Evolutionary conservation across 23 tunicate genomes (phyloP), one percentile per base, ranked within the genome.

Genomic region (Corella eumyota): DNA sequence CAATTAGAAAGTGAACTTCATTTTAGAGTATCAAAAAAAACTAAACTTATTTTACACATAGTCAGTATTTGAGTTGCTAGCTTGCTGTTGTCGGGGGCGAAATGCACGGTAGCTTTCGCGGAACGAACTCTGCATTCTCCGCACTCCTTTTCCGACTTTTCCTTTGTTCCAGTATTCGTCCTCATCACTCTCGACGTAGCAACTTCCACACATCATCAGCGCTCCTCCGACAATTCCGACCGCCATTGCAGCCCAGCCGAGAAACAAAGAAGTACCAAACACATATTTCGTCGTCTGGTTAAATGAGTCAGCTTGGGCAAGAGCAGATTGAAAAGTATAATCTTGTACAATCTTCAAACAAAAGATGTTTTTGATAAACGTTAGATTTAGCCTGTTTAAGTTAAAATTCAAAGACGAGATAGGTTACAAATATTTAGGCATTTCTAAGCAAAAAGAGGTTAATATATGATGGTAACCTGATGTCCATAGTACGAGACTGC

Each of bases 231-330:
- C 22, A 11, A 73, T 19, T 19, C 73, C 78, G n/a, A 85, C 62
- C 20, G 58, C 68, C 79, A 93, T 78, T 45, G 95, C 90, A 11
- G 74, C 90, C 99, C 99, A 93, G 30, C 99, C 98, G 25, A 90
- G 66, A 61, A 90, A 90, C n/a, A 90, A 65, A n/a, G 82, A 80
- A 11, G 68, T 55, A 3, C 97, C 97, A 52, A 80, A 90, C 34
- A 90, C 90, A 40, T 59, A 90, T 2, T 74, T 32, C 50, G 58
- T 76, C 2, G 68, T 76, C 11, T 47, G 65, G 48, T 82, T 72
- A n/a, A n/a, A n/a, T n/a, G n/a, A n/a, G n/a, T n/a, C n/a, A n/a
- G n/a, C n/a, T n/a, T n/a, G n/a, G n/a, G n/a, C n/a, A n/a, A n/a
- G n/a, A n/a, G n/a, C n/a, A n/a, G n/a, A n/a, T n/a, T n/a, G n/a